Percentiles rank a stretch among this genome's conserved stretches.
These are phyloP conservation scores for Brachypodius melanocephalos DNA, from an alignment of 2,113 vertebrate species.

Conservation along the genomic window DNA sequence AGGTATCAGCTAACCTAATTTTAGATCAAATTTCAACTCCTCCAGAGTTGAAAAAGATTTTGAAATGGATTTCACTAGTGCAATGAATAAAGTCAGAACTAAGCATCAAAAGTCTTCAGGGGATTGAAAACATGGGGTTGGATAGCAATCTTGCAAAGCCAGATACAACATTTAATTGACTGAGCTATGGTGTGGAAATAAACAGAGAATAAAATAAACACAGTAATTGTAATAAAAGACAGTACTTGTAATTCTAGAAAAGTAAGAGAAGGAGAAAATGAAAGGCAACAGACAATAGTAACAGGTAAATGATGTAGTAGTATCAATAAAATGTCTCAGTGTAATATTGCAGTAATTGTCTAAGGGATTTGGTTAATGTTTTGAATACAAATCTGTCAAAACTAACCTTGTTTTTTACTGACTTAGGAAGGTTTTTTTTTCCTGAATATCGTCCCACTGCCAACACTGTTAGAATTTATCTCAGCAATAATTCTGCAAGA, in stretches of 20 bases:
- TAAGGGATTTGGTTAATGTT: slow-evolving; percentile 49
- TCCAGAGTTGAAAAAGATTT: neutral
- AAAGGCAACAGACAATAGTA: neutral
- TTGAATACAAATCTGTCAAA: slow-evolving; percentile 54
- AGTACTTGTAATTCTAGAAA: neutral
- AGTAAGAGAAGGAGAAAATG: neutral
- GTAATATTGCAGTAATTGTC: slow-evolving; percentile 27
- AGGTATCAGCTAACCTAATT: neutral
- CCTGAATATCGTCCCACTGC: neutral
- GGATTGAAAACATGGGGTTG: neutral
- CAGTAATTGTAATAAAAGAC: neutral
- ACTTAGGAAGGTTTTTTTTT: neutral
- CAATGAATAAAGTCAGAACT: neutral
- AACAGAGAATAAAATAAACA: neutral
- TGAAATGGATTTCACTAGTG: neutral
- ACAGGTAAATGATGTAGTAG: slow-evolving; percentile 2
- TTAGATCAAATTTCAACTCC: neutral
- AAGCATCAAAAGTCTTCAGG: neutral
- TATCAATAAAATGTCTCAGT: slow-evolving; percentile 40
- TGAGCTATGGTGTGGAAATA: neutral
- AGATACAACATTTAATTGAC: neutral
- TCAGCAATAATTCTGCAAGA: slow-evolving; percentile 9
- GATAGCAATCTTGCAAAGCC: neutral
- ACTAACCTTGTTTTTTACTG: slow-evolving; percentile 40
- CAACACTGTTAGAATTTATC: slow-evolving; percentile 7